Base-by-base conservation (phyloP, 2,797 vertebrate genomes). In the Anguilla anguilla region DNA sequence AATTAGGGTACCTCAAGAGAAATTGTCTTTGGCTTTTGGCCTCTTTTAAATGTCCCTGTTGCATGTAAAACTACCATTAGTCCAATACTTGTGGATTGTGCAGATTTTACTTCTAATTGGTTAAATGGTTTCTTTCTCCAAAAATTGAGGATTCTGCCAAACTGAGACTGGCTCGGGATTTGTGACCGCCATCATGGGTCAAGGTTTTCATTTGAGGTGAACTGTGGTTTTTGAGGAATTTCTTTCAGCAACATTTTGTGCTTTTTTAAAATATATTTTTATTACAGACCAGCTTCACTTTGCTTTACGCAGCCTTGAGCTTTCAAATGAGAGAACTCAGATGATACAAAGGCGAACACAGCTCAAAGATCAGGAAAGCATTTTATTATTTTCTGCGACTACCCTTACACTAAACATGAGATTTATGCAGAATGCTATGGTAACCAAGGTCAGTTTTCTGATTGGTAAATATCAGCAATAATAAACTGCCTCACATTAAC, bases 61-160 rank as follows among this genome's bases (percentile, higher is more conserved):
- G 35, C 35, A 77, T 5, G 28, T 87, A 85, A 89, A 93, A 91
- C 92, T 89, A 89, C 91, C 88, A 90, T 91, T 61, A 90, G 91
- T 91, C 88, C 84, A 88, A 85, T 91, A 90, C 91, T 90, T 87
- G 28, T 35, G 74, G 89, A 72, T 89, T 6, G 7, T 1, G 22
- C 0, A 25, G 43, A 15, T n/a, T 49, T 49, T 39, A 5, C 35
- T 74, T 74, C 31, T 15, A 1, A 17, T 61, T 61, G 15, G 17
- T 25, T 22, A 79, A 46, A 79, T 53, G 28, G 17, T 39, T 25
- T 35, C 74, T 11, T 11, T 49, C 77, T 81, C 77, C 19, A 25
- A 46, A 81, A 81, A 49, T 11, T 22, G 19, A 51, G 22, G 77
- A 22, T 49, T 51, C 77, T 51, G 77, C 77, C 43, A 81, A 81